phyloP scores from a whole-genome alignment of 2,113 vertebrate species.

The Albula goreensis region DNA sequence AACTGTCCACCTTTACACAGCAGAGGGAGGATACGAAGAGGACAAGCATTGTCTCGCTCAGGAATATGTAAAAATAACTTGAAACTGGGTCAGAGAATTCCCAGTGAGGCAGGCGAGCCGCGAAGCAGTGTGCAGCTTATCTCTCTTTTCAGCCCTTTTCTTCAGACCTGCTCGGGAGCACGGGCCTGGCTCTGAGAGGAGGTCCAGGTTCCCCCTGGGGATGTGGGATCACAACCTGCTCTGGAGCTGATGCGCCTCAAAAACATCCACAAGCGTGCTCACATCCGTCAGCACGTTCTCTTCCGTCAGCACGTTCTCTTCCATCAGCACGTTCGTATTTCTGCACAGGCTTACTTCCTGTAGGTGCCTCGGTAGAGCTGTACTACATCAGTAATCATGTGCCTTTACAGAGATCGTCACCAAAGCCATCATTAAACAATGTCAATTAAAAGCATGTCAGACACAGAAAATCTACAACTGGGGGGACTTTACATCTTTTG shows the following conservation, averaged over 20 bases:
- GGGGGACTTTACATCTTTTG: background rate
- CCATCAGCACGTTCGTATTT: background rate
- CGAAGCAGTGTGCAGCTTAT: background rate
- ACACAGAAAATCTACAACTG: background rate
- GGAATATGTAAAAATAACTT: constrained; percentile 74
- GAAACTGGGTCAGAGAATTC: constrained; percentile 76
- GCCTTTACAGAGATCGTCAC: background rate
- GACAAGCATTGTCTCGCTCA: constrained; percentile 63
- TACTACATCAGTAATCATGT: background rate
- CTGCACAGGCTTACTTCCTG: background rate
- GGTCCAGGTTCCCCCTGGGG: background rate
- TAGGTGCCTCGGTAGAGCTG: background rate
- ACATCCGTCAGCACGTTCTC: background rate
- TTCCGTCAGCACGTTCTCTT: background rate
- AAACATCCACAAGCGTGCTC: background rate
- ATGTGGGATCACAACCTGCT: background rate
- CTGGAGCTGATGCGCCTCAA: background rate
- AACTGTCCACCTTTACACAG: background rate
- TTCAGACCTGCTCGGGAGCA: background rate
- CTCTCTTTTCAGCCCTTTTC: background rate
- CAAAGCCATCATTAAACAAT: background rate
- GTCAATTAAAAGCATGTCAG: background rate
- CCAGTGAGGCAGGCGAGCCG: constrained; percentile 45
- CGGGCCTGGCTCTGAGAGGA: background rate
- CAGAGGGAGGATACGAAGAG: constrained; percentile 53